Conservation (phyloP, 2,113 vertebrate genomes). For the Podocnemis expansa region DNA sequence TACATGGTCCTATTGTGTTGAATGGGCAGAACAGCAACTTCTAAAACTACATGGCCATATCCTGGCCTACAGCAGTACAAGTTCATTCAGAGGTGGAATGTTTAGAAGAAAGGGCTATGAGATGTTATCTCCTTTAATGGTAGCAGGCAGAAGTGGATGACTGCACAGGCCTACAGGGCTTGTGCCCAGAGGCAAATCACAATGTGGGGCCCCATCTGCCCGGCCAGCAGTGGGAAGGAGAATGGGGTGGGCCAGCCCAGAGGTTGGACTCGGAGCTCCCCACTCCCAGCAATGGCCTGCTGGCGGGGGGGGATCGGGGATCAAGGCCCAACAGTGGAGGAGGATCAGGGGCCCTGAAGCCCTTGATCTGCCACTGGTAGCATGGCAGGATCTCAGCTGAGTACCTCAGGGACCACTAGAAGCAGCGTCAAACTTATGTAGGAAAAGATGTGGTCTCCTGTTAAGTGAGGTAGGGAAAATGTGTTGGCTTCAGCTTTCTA, state of each 20-base stretch:
- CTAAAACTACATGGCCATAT: background rate
- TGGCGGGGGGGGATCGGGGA: no score
- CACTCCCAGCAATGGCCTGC: no score
- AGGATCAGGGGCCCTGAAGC: no score
- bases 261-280: no score
- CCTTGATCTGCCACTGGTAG: no score
- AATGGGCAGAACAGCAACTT: background rate
- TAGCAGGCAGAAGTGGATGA: no score
- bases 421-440: background rate
- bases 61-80: background rate
- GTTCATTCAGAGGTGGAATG: background rate
- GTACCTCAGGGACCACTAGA: background rate
- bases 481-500: background rate
- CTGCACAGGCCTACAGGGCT: no score
- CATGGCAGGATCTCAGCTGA: background rate
- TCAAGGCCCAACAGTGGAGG: no score
- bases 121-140: background rate
- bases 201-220: no score
- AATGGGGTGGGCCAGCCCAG: no score
- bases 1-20: background rate
- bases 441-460: accelerated
- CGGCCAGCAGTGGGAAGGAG: no score
- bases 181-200: no score
- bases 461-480: background rate
- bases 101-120: background rate